Percentiles rank a stretch among this genome's conserved stretches.
phyloP scores from a whole-genome alignment of 1,140 invertebrate species.

The Drosophila paulistorum region DNA sequence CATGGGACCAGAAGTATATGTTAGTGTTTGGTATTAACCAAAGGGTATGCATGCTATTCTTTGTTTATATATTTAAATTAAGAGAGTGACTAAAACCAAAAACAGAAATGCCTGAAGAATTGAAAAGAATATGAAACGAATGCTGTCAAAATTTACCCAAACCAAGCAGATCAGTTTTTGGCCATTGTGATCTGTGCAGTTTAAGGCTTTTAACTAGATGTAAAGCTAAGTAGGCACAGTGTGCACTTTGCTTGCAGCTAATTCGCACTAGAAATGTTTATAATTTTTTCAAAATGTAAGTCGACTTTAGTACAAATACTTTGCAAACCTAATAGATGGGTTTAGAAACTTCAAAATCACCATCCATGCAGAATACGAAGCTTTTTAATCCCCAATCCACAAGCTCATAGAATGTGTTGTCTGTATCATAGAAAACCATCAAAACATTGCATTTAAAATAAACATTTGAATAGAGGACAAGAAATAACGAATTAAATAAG shows the following conservation, averaged over 20 bases:
- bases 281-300: not conserved
- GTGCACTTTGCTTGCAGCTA: not conserved
- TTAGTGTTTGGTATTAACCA: slow-evolving; percentile 12
- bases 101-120: not conserved
- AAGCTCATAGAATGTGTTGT: too few species aligned
- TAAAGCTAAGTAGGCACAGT: not conserved
- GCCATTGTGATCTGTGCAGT: not conserved
- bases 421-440: too few species aligned
- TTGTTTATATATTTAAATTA: not conserved
- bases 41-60: slow-evolving; percentile 13
- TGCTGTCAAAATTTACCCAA: too few species aligned
- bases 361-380: too few species aligned
- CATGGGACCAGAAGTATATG: not conserved
- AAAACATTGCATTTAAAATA: too few species aligned
- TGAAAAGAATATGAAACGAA: too few species aligned
- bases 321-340: too few species aligned
- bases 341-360: too few species aligned
- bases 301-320: not conserved
- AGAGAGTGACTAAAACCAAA: not conserved
- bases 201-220: not conserved
- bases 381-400: too few species aligned
- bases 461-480: too few species aligned
- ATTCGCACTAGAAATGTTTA: not conserved
- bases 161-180: not conserved
- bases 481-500: too few species aligned